A percentile compares a stretch with the other conserved stretches of the same genome.
Conservation (phyloP, 2,113 vertebrate species). For the Scolopax mira region DNA sequence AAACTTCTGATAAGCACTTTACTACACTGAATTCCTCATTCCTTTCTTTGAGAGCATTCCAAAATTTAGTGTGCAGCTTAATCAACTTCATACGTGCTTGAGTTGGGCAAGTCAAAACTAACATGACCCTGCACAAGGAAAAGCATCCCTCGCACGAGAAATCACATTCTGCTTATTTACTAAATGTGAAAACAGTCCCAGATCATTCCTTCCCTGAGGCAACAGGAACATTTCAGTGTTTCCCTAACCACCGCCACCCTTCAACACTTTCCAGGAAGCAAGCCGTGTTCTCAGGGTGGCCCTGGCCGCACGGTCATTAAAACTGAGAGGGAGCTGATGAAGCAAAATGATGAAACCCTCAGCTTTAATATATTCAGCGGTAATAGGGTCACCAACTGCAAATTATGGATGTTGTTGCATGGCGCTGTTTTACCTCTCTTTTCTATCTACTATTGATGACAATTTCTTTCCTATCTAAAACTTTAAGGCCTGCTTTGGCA, state of each 20-base stretch:
- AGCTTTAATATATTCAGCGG: not conserved
- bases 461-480: not conserved
- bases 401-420: not conserved
- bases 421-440: not conserved
- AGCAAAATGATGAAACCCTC: not conserved
- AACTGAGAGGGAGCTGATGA: conserved; percentile 12
- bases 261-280: conserved; percentile 36
- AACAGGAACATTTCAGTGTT: conserved; percentile 30
- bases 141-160: not conserved
- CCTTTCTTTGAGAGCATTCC: conserved; percentile 44
- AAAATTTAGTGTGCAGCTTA: conserved; percentile 18
- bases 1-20: conserved; percentile 31
- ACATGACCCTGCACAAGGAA: not conserved
- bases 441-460: not conserved
- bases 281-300: conserved; percentile 34
- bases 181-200: conserved; percentile 27
- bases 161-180: conserved; percentile 46
- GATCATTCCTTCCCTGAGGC: conserved; percentile 35
- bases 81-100: conserved; percentile 42
- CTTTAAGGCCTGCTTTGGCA: not conserved
- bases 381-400: not conserved
- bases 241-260: not conserved
- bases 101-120: conserved; percentile 61
- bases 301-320: conserved; percentile 14
- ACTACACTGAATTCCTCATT: conserved; percentile 10